Base-by-base conservation (phyloP, 2,113 vertebrate species). In the Planiliza haematocheilus region DNA sequence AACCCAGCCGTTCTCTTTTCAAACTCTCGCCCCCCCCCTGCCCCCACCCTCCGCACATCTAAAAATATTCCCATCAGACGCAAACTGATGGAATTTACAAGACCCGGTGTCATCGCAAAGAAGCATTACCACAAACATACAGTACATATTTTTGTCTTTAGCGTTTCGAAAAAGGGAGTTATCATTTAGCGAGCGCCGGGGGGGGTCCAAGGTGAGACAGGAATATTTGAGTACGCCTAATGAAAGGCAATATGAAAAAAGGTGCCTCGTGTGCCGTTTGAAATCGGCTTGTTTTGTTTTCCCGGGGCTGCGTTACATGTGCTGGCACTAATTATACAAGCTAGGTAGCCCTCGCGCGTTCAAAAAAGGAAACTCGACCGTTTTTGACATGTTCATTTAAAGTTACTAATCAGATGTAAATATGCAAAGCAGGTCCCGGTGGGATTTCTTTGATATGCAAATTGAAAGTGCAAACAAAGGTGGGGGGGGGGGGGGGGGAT, bases 361-460 rank as follows among this genome's bases (percentile, higher is more conserved):
- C 81, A 86, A 79, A 88, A 89, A 86, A 82, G 87, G 85, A 89
- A 86, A 89, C 82, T 91, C 88, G 77, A 91, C 88, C 83, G 78
- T 92, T 93, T 92, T 92, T 93, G 92, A 93, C 91, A 91, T 89
- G 87, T 94, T 92, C 91, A 93, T 94, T 92, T 93, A 91, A 92
- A 91, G 91, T 91, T 91, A 88, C 86, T 92, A 93, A 94, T 93
- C 91, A 92, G 83, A 93, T 94, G 91, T 94, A 93, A 93, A 94
- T 93, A 93, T 94, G 93, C 93, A 93, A 91, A 92, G 91, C 87
- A 89, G 84, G 84, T 80, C 90, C 91, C 89, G 10, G 61, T 91
- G 92, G 92, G 88, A 86, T 83, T 84, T 86, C 91, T 94, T 94
- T 94, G 93, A 93, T 90, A 94, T 94, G 93, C 90, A 91, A 93